Conservation (phyloP, 1,140 invertebrate genomes). For the Drosophila miranda region DNA sequence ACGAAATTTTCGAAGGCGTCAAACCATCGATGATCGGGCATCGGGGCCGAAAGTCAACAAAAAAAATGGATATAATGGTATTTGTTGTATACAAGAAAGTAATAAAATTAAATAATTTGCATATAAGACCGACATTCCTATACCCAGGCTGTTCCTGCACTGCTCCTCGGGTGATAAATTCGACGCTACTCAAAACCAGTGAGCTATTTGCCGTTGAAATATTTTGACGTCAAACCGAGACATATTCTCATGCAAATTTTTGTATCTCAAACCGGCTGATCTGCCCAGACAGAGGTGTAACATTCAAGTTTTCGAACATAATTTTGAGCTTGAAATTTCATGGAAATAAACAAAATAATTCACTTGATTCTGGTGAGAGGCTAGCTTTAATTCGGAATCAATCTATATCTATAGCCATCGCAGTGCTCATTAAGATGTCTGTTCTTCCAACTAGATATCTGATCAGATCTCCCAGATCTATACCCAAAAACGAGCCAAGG, state of each 20-base stretch:
- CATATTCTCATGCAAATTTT: slow-evolving; percentile 63
- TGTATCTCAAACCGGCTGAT: slow-evolving; percentile 39
- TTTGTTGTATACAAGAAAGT: slow-evolving; percentile 46
- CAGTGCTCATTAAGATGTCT: too few species aligned
- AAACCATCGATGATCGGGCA: slow-evolving; percentile 33
- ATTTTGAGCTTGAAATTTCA: slow-evolving; percentile 7
- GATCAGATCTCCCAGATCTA: background rate
- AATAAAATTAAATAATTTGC: slow-evolving; percentile 45
- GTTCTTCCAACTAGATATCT: background rate
- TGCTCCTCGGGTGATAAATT: slow-evolving; percentile 36
- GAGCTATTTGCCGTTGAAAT: slow-evolving; percentile 44
- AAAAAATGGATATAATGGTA: slow-evolving; percentile 9
- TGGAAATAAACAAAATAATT: slow-evolving; percentile 3
- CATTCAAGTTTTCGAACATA: slow-evolving; percentile 33
- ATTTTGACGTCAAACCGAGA: slow-evolving; percentile 51
- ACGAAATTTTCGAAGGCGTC: slow-evolving; percentile 57
- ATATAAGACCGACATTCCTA: slow-evolving; percentile 34
- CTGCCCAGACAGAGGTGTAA: slow-evolving; percentile 33
- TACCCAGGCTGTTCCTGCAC: slow-evolving; percentile 30
- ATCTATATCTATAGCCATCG: too few species aligned
- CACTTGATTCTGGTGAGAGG: slow-evolving; percentile 3
- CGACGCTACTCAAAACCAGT: slow-evolving; percentile 33
- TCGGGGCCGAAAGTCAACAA: slow-evolving; percentile 39
- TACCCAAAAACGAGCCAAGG: background rate
- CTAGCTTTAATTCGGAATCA: too few species aligned